Evolutionary conservation across 2,888 invertebrate genomes (phyloP).

Genomic region (Incurvaria masculella): DNA sequence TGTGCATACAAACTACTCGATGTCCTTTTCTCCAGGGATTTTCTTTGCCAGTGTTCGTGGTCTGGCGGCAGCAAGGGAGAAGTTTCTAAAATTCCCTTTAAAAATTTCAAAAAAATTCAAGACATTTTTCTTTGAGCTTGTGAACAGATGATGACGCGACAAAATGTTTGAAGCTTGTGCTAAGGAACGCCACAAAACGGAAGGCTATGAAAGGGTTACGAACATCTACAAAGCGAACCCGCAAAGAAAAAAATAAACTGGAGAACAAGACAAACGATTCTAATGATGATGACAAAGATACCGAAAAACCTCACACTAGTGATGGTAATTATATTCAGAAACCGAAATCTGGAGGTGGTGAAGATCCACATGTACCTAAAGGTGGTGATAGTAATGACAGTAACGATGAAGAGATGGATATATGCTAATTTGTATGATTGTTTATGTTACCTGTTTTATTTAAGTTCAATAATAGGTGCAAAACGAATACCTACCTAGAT

Average conservation of each 20-base stretch:
- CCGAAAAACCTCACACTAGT: no score
- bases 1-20: conserved; percentile 7
- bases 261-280: no score
- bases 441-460: no score
- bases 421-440: no score
- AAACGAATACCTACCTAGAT: no score
- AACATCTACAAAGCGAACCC: conserved; percentile 6
- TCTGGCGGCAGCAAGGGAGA: conserved; percentile 10
- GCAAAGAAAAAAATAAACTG: conserved; percentile 8
- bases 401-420: no score
- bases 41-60: conserved; percentile 10
- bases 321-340: no score
- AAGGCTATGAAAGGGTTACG: conserved; percentile 9
- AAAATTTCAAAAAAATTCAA: conserved; percentile 6
- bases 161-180: conserved; percentile 5
- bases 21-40: conserved; percentile 5
- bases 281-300: no score
- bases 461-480: no score
- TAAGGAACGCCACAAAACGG: conserved; percentile 6
- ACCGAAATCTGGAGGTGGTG: no score
- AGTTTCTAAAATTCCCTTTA: conserved; percentile 9
- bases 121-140: conserved; percentile 5
- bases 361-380: no score
- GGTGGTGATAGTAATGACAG: no score
- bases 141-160: conserved; percentile 5